Percentiles rank a stretch among this genome's conserved stretches.
These are phyloP conservation scores for Drosophila atroscutellata DNA, from an alignment of 2,888 invertebrate species.

Conservation along the genomic window DNA sequence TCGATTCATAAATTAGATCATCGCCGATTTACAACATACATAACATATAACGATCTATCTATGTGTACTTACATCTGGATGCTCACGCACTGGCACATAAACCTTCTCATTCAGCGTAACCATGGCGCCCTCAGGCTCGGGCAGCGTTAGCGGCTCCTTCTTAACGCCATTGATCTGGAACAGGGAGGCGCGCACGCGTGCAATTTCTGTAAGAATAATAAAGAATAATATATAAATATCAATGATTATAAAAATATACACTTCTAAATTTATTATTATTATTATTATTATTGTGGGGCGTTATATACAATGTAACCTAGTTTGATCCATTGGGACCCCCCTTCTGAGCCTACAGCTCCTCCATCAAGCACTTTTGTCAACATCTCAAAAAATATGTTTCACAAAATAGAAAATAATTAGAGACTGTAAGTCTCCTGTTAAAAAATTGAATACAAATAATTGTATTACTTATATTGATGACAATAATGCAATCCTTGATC, in stretches of 20 bases:
- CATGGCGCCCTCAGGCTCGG: constrained; percentile 95
- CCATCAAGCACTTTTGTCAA: background rate
- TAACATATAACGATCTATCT: background rate
- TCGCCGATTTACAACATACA: constrained; percentile 13
- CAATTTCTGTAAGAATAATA: constrained; percentile 93
- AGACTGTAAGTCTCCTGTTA: background rate
- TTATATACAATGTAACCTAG: background rate
- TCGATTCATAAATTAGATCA: constrained; percentile 73
- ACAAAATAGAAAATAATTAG: too few species aligned
- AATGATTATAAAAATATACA: background rate
- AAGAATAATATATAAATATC: background rate
- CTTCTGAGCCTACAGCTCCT: background rate
- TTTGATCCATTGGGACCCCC: background rate
- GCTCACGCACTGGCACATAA: constrained; percentile 99
- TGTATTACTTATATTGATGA: background rate
- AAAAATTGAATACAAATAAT: background rate
- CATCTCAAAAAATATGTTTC: background rate
- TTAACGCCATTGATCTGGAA: constrained; percentile 99
- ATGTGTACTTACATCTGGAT: constrained; percentile 97
- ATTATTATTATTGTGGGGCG: background rate
- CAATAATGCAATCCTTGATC: background rate
- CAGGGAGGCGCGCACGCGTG: constrained; percentile 97
- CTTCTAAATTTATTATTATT: background rate
- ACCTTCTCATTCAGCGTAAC: constrained; percentile 99
- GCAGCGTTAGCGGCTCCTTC: constrained; percentile 95